phyloP scores from a whole-genome alignment of 2,888 invertebrate species.

The Eupelmus urozonus region DNA sequence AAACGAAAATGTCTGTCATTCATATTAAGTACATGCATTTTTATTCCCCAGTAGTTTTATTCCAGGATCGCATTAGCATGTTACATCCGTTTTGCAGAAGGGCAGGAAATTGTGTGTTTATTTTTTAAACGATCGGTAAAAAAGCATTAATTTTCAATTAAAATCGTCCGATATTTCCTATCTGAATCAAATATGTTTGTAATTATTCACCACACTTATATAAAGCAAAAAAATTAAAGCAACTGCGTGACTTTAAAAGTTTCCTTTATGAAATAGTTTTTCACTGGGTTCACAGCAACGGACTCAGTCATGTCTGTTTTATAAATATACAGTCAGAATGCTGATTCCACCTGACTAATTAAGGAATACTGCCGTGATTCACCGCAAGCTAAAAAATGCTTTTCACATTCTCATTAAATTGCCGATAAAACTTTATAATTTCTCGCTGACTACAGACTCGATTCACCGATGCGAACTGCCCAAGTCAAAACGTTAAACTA shows the following conservation, averaged over 20 bases:
- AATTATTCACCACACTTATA: no score
- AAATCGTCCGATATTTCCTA: no score
- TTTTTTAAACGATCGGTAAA: neutral
- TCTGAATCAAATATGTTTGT: no score
- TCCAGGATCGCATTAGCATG: conserved; percentile 15
- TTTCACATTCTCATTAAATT: neutral
- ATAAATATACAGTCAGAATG: neutral
- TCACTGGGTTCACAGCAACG: neutral
- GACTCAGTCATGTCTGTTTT: neutral
- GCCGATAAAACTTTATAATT: conserved; percentile 2
- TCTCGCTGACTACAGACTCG: neutral
- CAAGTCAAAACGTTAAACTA: no score
- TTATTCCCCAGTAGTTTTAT: neutral
- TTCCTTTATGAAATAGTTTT: neutral
- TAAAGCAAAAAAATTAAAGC: neutral
- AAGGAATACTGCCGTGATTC: conserved; percentile 31
- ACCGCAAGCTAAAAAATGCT: neutral
- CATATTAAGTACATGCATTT: no score
- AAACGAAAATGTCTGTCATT: no score
- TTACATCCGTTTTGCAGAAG: conserved; percentile 12
- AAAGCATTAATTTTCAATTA: no score
- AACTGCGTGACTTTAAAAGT: no score
- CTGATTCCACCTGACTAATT: conserved; percentile 11
- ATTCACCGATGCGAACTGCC: no score
- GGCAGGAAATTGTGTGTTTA: neutral